Evolutionary conservation across 2,888 invertebrate genomes (phyloP).

Genomic region (Sinodicranocentrus sp.): DNA sequence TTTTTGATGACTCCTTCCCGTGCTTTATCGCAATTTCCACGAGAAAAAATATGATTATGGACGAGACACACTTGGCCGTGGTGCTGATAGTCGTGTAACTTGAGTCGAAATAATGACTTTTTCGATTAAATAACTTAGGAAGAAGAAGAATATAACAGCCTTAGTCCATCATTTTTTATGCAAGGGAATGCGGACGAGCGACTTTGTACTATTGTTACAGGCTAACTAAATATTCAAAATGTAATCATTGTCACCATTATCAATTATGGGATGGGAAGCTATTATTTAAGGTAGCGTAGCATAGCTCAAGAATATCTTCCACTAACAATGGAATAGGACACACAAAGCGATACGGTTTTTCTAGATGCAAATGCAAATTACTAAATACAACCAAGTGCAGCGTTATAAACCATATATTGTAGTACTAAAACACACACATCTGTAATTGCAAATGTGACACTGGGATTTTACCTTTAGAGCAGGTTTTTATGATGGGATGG

Average conservation of each 20-base stretch:
- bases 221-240: conserved; percentile 18
- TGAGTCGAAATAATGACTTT: not conserved
- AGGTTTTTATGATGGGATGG: conserved; percentile 17
- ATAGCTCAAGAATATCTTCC: not conserved
- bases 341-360: not conserved
- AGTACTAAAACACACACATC: not conserved
- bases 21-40: not conserved
- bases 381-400: not conserved
- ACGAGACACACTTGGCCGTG: conserved; percentile 32
- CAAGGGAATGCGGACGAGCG: not conserved
- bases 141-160: conserved; percentile 21
- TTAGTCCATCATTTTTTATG: conserved; percentile 18
- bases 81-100: not conserved
- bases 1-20: not conserved
- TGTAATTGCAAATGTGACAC: conserved; percentile 34
- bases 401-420: conserved; percentile 24
- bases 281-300: conserved; percentile 47
- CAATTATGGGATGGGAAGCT: conserved; percentile 39
- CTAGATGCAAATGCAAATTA: not conserved
- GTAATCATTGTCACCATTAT: conserved; percentile 13
- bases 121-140: conserved; percentile 16
- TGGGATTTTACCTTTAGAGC: conserved; percentile 38
- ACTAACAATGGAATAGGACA: too few relatives aligned
- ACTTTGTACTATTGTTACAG: conserved; percentile 11
- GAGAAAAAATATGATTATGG: conserved; percentile 5